A percentile compares a stretch with the other conserved stretches of the same genome.
phyloP scores from a whole-genome alignment of 2,888 invertebrate genomes.

The Biston stratarius region DNA sequence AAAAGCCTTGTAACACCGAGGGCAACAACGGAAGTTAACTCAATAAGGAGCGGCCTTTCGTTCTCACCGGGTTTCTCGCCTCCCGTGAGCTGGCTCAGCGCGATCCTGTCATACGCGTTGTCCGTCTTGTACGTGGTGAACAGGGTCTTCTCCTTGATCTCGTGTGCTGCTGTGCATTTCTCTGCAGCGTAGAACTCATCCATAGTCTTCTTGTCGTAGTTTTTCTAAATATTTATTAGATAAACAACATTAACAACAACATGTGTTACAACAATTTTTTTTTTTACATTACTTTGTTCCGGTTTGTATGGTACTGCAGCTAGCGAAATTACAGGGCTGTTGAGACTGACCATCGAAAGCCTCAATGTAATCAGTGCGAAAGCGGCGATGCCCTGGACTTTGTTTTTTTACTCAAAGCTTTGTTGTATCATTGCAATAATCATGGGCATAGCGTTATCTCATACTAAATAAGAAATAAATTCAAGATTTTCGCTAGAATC shows the following conservation, averaged over 20 bases:
- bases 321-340: no score
- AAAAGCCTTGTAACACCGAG: neutral
- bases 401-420: no score
- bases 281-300: no score
- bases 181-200: constrained; percentile 66
- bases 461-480: no score
- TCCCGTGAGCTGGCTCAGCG: constrained; percentile 73
- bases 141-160: constrained; percentile 54
- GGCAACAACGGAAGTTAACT: neutral
- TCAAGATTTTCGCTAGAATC: neutral
- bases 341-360: no score
- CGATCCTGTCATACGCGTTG: constrained; percentile 73
- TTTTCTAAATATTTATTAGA: constrained; percentile 58
- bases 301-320: no score
- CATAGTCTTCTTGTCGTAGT: constrained; percentile 73
- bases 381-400: no score
- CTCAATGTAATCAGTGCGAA: no score
- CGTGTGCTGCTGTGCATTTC: constrained; percentile 64
- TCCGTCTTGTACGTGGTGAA: constrained; percentile 68
- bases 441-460: no score
- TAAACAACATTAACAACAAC: neutral
- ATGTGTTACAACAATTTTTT: no score
- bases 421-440: no score
- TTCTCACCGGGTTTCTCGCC: constrained; percentile 69
- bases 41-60: neutral